Evolutionary conservation across 1,140 invertebrate genomes (phyloP).

Genomic region (Brachionus rubens): DNA sequence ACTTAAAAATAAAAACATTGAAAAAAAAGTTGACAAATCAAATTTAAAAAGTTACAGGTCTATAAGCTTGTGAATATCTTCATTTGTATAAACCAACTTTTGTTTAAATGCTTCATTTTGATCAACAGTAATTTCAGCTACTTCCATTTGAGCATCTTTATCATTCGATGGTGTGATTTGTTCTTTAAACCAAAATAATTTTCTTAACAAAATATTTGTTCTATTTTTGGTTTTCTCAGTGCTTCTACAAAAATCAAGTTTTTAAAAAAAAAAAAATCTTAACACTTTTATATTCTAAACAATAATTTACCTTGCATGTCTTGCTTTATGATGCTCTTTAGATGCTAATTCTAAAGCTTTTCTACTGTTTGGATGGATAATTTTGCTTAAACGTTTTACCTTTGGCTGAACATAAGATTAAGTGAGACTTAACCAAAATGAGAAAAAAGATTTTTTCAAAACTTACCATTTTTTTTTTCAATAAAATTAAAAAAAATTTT

Average conservation of each 20-base stretch:
- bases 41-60: background rate
- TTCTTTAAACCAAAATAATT: conserved; percentile 19
- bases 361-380: conserved; percentile 43
- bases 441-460: no score
- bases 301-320: conserved; percentile 8
- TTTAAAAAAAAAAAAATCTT: background rate
- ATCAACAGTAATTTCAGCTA: background rate
- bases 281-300: background rate
- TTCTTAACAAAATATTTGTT: conserved; percentile 20
- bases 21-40: background rate
- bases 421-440: no score
- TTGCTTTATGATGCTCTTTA: conserved; percentile 41
- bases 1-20: background rate
- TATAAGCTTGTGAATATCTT: conserved; percentile 16
- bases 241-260: background rate
- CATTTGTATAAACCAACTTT: background rate
- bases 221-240: conserved; percentile 26
- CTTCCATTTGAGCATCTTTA: conserved; percentile 34
- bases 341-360: conserved; percentile 31
- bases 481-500: no score
- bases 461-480: no score
- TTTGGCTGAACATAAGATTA: conserved; percentile 24
- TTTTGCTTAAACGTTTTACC: conserved; percentile 21
- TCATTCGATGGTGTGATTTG: background rate
- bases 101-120: background rate